Base-by-base conservation (phyloP, 1,140 invertebrate genomes). In the Brachionus rotundiformis region DNA sequence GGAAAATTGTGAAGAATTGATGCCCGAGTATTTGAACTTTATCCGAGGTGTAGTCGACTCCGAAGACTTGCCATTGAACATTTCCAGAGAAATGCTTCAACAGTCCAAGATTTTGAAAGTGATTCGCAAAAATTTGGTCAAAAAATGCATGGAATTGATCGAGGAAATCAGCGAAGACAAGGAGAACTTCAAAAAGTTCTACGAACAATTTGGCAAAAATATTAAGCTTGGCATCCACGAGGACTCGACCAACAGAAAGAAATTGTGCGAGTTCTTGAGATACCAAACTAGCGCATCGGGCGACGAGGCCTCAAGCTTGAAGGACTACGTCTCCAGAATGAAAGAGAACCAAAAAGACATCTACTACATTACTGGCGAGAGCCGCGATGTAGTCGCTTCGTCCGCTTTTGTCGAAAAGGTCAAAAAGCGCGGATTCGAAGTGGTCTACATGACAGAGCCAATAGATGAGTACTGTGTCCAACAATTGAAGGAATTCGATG, bases 391-490 rank as follows among this genome's bases (percentile, higher is more conserved):
- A 85, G 96, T 98, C 16, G 91, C 94, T 84, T 96, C 95, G 89
- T 98, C 96, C 39, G 93, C 96, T 0, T 98, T 98, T 86, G 96
- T 99, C 82, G 97, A 99, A 89, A 90, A 94, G 81, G 94, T 99
- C 0, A 95, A 94, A 91, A 98, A 96, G 86, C 92, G 95, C 86
- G 96, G 96, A 68, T 96, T 95, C 86, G 97, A 99, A 63, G 95
- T 98, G 3, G 90, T 99, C n/a, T 98, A 98, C 91, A 98, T 99
- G 96, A 93, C 93, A 10, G 96, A 99, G 87, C 96, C 97, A 36
- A 98, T 99, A 84, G 97, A 98, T 90, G 96, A 99, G 88, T 99
- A 98, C 87, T 95, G 96, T 84, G 94, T 98, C 3, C 96, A 98
- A 88, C 95, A 98, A 87, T 90, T 99, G 90, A 98, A 95, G 88